Evolutionary conservation across 1,140 invertebrate genomes (phyloP).

Genomic region (Ips typographus): DNA sequence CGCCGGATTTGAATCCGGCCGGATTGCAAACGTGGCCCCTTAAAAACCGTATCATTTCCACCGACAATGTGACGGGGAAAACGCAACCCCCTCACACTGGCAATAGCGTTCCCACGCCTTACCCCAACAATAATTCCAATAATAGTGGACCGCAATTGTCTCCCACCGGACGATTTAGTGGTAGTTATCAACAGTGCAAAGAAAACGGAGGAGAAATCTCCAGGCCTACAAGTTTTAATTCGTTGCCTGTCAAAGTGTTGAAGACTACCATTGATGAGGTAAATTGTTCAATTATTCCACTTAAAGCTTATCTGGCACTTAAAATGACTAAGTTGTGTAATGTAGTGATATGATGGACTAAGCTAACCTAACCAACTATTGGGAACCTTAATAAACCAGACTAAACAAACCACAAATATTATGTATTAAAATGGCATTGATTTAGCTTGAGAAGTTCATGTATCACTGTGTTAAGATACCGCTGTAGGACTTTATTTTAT

Average conservation of each 20-base stretch:
- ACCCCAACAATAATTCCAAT: not conserved
- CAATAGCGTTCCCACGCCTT: constrained; percentile 2
- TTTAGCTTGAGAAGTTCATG: too few relatives aligned
- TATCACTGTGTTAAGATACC: too few relatives aligned
- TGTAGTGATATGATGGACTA: too few relatives aligned
- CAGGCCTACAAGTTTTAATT: constrained; percentile 15
- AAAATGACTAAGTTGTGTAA: not conserved
- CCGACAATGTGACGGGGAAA: constrained; percentile 53
- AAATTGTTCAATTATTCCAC: not conserved
- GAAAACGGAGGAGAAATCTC: not conserved
- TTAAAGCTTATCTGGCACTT: not conserved
- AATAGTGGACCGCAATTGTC: not conserved
- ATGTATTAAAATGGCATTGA: too few relatives aligned
- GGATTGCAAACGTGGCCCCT: constrained; percentile 63
- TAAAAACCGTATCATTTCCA: constrained; percentile 60
- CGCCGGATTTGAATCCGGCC: constrained; percentile 50
- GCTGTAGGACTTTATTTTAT: too few relatives aligned
- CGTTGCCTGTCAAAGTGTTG: constrained; percentile 25
- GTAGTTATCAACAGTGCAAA: not conserved
- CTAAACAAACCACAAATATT: too few relatives aligned
- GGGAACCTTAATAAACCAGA: too few relatives aligned
- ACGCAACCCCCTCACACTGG: not conserved
- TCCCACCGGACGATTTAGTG: not conserved
- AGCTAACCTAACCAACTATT: too few relatives aligned
- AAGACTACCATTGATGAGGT: constrained; percentile 34